A percentile compares a stretch with the other conserved stretches of the same genome.
These are phyloP conservation scores for Nothoprocta pentlandii DNA, from an alignment of 2,113 vertebrate genomes.

Conservation along the genomic window DNA sequence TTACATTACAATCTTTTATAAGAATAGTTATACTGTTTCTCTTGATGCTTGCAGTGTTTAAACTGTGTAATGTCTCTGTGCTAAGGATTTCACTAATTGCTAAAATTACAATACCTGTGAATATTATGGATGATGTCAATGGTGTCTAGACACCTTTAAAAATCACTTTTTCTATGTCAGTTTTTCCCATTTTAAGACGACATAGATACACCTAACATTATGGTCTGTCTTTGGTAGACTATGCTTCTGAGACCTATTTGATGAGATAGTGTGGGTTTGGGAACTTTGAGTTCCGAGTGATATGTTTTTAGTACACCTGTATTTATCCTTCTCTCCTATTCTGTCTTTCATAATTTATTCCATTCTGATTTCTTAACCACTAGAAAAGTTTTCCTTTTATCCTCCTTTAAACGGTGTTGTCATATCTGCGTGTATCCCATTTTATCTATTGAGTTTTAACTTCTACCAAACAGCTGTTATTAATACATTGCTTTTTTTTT, in stretches of 20 bases:
- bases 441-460: background rate
- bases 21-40: background rate
- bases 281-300: background rate
- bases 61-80: background rate
- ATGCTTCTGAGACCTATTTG: background rate
- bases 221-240: background rate
- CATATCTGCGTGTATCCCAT: background rate
- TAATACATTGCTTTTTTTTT: background rate
- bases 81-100: background rate
- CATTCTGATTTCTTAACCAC: background rate
- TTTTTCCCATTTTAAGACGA: background rate
- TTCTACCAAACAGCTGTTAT: background rate
- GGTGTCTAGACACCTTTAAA: background rate
- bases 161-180: background rate
- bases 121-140: background rate
- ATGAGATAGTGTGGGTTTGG: background rate
- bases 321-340: background rate
- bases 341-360: background rate
- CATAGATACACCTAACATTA: background rate
- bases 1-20: background rate
- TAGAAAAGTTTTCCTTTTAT: background rate
- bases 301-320: background rate
- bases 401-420: background rate
- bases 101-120: background rate
- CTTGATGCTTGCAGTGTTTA: background rate